A percentile compares a stretch with the other conserved stretches of the same genome.
phyloP scores from a whole-genome alignment of 2,888 invertebrate species.

The Linyphia triangularis region DNA sequence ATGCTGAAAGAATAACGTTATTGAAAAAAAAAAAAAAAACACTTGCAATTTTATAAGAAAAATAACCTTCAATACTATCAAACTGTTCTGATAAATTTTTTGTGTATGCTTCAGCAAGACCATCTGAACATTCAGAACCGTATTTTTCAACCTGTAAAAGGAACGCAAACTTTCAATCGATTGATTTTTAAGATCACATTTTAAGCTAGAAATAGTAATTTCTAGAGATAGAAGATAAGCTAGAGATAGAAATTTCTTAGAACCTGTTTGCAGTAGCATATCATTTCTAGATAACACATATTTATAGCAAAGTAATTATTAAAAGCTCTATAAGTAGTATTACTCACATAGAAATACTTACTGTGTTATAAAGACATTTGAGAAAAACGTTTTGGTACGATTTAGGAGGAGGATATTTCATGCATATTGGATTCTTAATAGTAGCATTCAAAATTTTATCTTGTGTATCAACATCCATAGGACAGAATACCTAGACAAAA shows the following conservation, averaged over 20 bases:
- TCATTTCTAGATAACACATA: background rate
- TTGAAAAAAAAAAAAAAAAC: background rate
- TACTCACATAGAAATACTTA: conserved; percentile 5
- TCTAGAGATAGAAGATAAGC: too few relatives aligned
- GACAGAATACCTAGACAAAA: conserved; percentile 27
- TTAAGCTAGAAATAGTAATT: too few relatives aligned
- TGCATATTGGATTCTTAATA: conserved; percentile 23
- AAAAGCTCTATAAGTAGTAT: background rate
- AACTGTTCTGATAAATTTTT: background rate
- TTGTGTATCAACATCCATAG: conserved; percentile 20
- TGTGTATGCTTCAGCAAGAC: conserved; percentile 35
- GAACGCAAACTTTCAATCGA: background rate
- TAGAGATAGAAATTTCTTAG: too few relatives aligned
- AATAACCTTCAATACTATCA: conserved; percentile 11
- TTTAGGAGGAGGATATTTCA: conserved; percentile 20
- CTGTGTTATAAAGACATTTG: conserved; percentile 35
- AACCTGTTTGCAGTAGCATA: too few relatives aligned
- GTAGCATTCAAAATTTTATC: conserved; percentile 41
- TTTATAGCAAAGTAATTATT: background rate
- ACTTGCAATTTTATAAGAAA: conserved; percentile 60
- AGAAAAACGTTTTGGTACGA: conserved; percentile 49
- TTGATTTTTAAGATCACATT: background rate
- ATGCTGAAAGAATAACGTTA: background rate
- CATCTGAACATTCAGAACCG: conserved; percentile 42
- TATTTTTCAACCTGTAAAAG: conserved; percentile 44